phyloP scores from a whole-genome alignment of 2,888 invertebrate species.

The Ellobium chinense region DNA sequence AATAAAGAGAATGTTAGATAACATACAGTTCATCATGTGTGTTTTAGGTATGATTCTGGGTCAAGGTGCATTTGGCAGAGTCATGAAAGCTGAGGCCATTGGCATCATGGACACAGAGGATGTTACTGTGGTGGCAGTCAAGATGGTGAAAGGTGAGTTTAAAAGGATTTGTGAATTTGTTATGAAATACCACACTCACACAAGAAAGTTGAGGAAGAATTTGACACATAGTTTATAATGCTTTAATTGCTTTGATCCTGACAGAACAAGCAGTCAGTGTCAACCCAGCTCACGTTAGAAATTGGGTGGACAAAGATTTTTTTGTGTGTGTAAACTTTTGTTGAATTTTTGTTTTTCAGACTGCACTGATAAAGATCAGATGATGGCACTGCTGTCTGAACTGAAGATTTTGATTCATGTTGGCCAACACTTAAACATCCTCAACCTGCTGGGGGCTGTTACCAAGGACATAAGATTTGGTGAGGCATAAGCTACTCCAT shows the following conservation, averaged over 20 bases:
- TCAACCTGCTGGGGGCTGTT: constrained; percentile 95
- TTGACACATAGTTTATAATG: no score
- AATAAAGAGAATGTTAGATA: no score
- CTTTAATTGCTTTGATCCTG: no score
- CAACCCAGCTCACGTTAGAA: no score
- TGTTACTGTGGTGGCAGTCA: constrained; percentile 92
- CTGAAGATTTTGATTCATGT: constrained; percentile 97
- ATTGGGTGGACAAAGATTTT: background rate
- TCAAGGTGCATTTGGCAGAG: constrained; percentile 96
- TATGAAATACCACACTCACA: no score
- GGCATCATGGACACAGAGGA: constrained; percentile 85
- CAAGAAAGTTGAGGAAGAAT: no score
- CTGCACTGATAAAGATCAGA: constrained; percentile 89
- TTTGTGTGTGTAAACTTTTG: background rate
- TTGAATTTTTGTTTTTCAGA: constrained; percentile 74
- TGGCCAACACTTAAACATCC: constrained; percentile 95
- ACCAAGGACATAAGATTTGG: constrained; percentile 94
- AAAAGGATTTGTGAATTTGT: background rate
- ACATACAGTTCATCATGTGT: no score
- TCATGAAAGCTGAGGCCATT: constrained; percentile 90
- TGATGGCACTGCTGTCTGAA: constrained; percentile 93
- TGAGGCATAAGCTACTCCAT: constrained; percentile 79
- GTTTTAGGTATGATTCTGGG: constrained; percentile 90
- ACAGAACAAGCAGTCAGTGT: no score
- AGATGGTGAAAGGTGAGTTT: constrained; percentile 90